Conservation (phyloP, 1,140 invertebrate genomes). For the Drosophila teissieri region DNA sequence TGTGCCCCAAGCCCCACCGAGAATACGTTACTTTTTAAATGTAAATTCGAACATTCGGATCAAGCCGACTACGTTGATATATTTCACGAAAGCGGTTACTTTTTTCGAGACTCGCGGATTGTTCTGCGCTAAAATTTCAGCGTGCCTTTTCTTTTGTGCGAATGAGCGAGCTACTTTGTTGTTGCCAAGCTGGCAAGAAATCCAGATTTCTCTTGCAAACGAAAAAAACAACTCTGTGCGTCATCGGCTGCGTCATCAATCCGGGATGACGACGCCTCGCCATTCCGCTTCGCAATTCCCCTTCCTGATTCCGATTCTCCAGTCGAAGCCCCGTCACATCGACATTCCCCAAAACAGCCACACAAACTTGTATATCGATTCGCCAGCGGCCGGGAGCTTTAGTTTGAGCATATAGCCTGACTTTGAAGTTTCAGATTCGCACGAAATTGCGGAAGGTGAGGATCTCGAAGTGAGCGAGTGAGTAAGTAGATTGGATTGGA, state of each 20-base stretch:
- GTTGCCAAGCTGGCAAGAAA: slow-evolving; percentile 34
- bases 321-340: slow-evolving; percentile 14
- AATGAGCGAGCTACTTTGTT: slow-evolving; percentile 15
- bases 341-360: slow-evolving; percentile 27
- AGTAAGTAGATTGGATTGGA: not conserved
- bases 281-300: slow-evolving; percentile 9
- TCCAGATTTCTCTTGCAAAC: slow-evolving; percentile 31
- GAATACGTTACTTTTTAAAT: slow-evolving; percentile 67
- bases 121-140: slow-evolving; percentile 5
- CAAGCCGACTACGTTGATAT: slow-evolving; percentile 27
- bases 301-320: slow-evolving; percentile 24
- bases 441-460: slow-evolving; percentile 35
- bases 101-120: slow-evolving; percentile 12
- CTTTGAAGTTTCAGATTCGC: slow-evolving; percentile 36
- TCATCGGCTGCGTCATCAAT: slow-evolving; percentile 45
- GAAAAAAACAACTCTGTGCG: slow-evolving; percentile 13
- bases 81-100: slow-evolving; percentile 39
- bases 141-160: slow-evolving; percentile 1
- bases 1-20: slow-evolving; percentile 7
- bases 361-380: slow-evolving; percentile 8
- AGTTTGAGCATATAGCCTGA: slow-evolving; percentile 2
- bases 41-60: slow-evolving; percentile 54
- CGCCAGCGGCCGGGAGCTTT: slow-evolving; percentile 12
- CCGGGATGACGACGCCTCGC: slow-evolving; percentile 29
- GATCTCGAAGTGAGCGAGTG: slow-evolving; percentile 33